These are phyloP conservation scores for Agrilus biguttatus DNA, from an alignment of 2,888 invertebrate genomes.

Conservation along the genomic window DNA sequence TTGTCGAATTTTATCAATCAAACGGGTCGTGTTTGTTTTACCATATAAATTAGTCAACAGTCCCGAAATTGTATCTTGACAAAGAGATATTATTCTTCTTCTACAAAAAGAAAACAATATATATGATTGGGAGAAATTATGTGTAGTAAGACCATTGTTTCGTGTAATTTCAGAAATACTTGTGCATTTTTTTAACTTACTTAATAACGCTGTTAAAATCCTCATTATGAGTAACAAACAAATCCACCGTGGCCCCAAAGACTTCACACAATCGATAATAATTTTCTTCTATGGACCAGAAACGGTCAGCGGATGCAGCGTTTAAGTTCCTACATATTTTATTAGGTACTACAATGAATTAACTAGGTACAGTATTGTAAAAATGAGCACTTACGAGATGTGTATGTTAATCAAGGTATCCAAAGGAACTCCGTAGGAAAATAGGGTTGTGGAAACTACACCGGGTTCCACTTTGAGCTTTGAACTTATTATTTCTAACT, in stretches of 20 bases:
- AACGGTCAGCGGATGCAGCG: slow-evolving; percentile 36
- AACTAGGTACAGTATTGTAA: no score
- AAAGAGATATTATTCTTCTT: slow-evolving; percentile 50
- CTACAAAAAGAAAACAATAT: slow-evolving; percentile 31
- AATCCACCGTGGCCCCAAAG: slow-evolving; percentile 55
- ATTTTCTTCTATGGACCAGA: slow-evolving; percentile 73
- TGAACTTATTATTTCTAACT: slow-evolving; percentile 65
- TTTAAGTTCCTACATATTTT: slow-evolving; percentile 11
- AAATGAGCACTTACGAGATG: slow-evolving; percentile 44
- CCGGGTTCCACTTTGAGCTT: slow-evolving; percentile 53
- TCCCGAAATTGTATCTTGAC: slow-evolving; percentile 59
- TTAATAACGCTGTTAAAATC: slow-evolving; percentile 37
- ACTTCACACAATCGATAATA: slow-evolving; percentile 75
- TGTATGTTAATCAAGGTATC: slow-evolving; percentile 71
- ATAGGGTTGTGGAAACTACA: slow-evolving; percentile 58
- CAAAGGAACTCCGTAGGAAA: slow-evolving; percentile 62
- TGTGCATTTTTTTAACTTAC: slow-evolving; percentile 19
- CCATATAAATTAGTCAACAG: slow-evolving; percentile 64
- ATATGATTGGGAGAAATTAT: not conserved
- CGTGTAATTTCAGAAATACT: not conserved
- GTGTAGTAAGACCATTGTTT: no score
- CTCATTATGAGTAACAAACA: slow-evolving; percentile 49
- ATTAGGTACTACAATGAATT: no score
- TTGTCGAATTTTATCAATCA: slow-evolving; percentile 42
- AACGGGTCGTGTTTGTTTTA: slow-evolving; percentile 49